phyloP scores from a whole-genome alignment of 2,113 vertebrate genomes.

The Microcebus griseorufus region DNA sequence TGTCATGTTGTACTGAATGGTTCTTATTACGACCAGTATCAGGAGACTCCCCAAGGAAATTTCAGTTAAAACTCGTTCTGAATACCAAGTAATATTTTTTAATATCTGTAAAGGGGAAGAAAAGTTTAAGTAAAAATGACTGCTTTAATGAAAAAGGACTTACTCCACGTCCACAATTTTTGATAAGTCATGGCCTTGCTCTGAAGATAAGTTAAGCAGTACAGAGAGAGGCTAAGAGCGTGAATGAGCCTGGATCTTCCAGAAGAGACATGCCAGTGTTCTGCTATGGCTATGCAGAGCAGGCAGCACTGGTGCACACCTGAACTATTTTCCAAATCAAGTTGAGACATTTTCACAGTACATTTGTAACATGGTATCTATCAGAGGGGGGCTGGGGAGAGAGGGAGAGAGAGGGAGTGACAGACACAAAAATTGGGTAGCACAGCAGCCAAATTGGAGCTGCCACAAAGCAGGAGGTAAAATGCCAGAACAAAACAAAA shows the following conservation, averaged over 20 bases:
- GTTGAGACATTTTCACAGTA: background rate
- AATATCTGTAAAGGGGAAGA: conserved; percentile 86
- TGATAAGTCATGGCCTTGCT: background rate
- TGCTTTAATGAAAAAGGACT: background rate
- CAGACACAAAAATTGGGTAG: background rate
- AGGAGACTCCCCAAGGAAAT: conserved; percentile 98
- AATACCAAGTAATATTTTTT: conserved; percentile 98
- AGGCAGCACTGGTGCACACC: background rate
- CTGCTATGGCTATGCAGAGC: background rate
- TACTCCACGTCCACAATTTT: background rate
- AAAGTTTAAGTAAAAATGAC: conserved; percentile 25
- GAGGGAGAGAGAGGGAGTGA: background rate
- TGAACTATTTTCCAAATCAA: background rate
- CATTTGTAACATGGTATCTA: background rate
- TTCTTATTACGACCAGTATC: conserved; percentile 97
- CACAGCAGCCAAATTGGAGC: background rate
- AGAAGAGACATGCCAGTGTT: background rate
- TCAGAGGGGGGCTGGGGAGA: background rate
- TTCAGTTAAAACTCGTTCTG: conserved; percentile 96
- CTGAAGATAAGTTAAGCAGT: background rate
- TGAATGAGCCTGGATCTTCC: background rate
- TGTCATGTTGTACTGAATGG: conserved; percentile 99
- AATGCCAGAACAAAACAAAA: background rate
- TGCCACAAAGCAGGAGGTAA: background rate
- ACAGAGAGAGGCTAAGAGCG: background rate